phyloP scores from a whole-genome alignment of 2,113 vertebrate genomes.

The Apodemus sylvaticus region DNA sequence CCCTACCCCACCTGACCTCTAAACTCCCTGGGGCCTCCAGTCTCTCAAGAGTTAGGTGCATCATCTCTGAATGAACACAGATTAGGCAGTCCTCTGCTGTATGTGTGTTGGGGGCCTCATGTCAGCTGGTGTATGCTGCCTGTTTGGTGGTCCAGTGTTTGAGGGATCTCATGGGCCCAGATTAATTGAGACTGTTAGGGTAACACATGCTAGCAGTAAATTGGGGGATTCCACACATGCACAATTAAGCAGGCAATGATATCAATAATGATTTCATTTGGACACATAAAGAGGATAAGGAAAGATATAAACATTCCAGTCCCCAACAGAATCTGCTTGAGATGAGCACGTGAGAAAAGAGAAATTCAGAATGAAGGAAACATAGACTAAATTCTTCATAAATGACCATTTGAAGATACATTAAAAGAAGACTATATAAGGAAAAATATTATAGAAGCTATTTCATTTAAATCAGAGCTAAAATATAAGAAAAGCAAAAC shows the following conservation, averaged over 20 bases:
- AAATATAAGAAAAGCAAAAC: constrained; percentile 16
- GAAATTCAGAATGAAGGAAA: constrained; percentile 9
- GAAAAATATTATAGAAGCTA: not conserved
- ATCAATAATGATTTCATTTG: constrained; percentile 28
- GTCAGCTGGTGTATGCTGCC: too few relatives aligned
- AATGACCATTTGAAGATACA: not conserved
- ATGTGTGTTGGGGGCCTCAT: too few relatives aligned
- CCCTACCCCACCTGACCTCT: too few relatives aligned
- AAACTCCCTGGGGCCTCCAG: too few relatives aligned
- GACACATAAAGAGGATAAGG: not conserved
- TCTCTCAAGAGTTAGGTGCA: too few relatives aligned
- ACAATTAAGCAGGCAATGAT: not conserved
- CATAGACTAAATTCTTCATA: not conserved
- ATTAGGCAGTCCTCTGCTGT: too few relatives aligned
- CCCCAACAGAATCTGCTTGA: not conserved
- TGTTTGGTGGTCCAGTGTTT: too few relatives aligned
- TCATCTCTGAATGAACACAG: too few relatives aligned
- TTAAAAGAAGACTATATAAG: not conserved
- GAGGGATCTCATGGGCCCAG: too few relatives aligned
- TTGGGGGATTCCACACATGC: not conserved
- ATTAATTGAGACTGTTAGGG: not conserved
- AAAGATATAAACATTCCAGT: not conserved
- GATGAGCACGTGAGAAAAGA: not conserved
- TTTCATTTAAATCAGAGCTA: not conserved
- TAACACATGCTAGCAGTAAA: not conserved